Conservation (phyloP, 2,113 vertebrate genomes). For the Gopherus evgoodei region DNA sequence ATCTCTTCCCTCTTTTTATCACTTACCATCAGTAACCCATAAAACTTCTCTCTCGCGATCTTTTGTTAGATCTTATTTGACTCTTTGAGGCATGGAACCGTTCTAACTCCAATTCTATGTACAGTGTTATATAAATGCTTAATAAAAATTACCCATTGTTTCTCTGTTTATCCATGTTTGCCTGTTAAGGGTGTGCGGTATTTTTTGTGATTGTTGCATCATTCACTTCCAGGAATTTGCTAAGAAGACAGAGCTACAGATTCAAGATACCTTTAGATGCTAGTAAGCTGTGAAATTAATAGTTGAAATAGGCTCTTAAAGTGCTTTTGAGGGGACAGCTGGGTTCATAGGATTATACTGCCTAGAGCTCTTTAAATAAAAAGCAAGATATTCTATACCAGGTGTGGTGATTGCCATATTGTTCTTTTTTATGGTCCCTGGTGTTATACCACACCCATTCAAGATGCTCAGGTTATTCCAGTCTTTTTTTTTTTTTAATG, state of each 20-base stretch:
- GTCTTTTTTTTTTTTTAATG: background rate
- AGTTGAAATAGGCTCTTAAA: background rate
- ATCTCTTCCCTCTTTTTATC: background rate
- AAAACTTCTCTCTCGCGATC: background rate
- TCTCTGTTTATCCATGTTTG: background rate
- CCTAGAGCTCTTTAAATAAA: conserved; percentile 2
- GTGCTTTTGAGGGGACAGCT: background rate
- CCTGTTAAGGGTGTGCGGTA: background rate
- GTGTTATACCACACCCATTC: background rate
- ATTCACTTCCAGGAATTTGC: background rate
- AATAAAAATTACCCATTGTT: background rate
- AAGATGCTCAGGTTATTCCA: background rate
- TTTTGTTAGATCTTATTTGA: background rate
- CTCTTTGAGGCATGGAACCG: background rate
- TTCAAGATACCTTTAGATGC: background rate
- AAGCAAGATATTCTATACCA: background rate
- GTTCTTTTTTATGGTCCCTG: background rate
- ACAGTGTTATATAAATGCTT: background rate
- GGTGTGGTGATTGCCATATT: conserved; percentile 34
- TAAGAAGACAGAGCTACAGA: background rate
- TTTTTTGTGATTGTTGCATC: background rate
- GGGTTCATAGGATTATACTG: background rate
- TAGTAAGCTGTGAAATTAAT: background rate
- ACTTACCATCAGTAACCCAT: background rate
- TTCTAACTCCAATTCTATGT: background rate